Base-by-base conservation (phyloP, 2,113 vertebrate genomes). In the Apaloderma vittatum region DNA sequence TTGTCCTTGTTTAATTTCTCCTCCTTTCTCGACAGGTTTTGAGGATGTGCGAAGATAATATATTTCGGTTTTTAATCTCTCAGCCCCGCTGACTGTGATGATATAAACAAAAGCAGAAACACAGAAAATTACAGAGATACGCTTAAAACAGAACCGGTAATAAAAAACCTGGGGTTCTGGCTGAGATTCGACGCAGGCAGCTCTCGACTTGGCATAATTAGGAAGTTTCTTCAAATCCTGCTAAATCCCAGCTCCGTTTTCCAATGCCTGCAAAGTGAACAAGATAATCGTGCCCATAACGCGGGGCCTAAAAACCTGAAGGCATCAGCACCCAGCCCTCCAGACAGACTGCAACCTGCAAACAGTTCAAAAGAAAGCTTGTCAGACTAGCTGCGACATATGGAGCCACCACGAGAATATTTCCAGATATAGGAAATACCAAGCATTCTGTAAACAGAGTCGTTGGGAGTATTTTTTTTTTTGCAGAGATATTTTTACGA, bases 381-480 rank as follows among this genome's bases (percentile, higher is more conserved):
- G 97, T 94, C 95, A 97, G 96, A 97, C 96, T 97, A 32, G 86
- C 86, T 96, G 95, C 40, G 40, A 88, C 95, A 95, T 96, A 97
- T 97, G 96, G 95, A 97, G 96, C 94, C 86, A 59, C 92, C 32
- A 89, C 37, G 30, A 94, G 95, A 95, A 85, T 74, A 88, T 93
- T 97, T 91, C 95, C 97, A 97, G 97, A 84, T 91, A 92, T 94
- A 96, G 97, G 95, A 96, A 97, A 97, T 94, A 95, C 96, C 95
- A 95, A 92, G 94, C 94, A 91, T 96, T 97, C 92, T 96, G 97
- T 97, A 97, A 97, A 97, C 92, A 97, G 88, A 96, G 76, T 80
- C 55, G 3, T 94, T 61, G 74, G 65, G 92, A 88, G 94, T 46
- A 90, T 86, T 94, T 95, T 40, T 40, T 40, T 40, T 40, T 96